Evolutionary conservation across 2,113 vertebrate species (phyloP).

Genomic region (Eolophus roseicapilla): DNA sequence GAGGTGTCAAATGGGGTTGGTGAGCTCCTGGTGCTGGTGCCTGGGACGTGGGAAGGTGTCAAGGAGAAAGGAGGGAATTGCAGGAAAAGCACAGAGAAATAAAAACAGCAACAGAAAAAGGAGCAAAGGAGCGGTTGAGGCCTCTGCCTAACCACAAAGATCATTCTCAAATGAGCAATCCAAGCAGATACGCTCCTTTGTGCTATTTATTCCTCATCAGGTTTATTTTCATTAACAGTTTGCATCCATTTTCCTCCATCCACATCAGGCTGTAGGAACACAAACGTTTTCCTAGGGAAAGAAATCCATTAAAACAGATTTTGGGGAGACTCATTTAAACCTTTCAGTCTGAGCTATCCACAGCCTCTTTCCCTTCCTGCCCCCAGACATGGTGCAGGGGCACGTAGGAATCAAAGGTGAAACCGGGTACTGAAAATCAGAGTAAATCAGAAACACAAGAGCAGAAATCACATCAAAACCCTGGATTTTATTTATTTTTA

Average conservation of each 20-base stretch:
- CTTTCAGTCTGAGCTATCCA: neutral
- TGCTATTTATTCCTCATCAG: neutral
- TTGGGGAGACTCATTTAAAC: neutral
- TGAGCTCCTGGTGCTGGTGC: accelerated
- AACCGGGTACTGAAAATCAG: neutral
- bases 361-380: neutral
- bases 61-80: neutral
- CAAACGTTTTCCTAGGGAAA: neutral
- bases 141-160: accelerated
- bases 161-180: neutral
- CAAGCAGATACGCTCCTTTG: accelerated
- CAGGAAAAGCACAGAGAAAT: neutral
- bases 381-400: neutral
- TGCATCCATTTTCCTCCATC: neutral
- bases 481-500: neutral
- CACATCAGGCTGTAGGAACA: neutral
- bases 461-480: neutral
- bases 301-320: neutral
- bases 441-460: accelerated
- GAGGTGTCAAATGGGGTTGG: accelerated
- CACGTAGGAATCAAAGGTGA: neutral
- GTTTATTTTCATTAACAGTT: neutral
- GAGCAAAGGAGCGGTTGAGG: neutral
- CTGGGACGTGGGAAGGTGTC: neutral
- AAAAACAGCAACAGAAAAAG: neutral